Base-by-base conservation (phyloP, 2,888 invertebrate genomes). In the Autographa gamma region DNA sequence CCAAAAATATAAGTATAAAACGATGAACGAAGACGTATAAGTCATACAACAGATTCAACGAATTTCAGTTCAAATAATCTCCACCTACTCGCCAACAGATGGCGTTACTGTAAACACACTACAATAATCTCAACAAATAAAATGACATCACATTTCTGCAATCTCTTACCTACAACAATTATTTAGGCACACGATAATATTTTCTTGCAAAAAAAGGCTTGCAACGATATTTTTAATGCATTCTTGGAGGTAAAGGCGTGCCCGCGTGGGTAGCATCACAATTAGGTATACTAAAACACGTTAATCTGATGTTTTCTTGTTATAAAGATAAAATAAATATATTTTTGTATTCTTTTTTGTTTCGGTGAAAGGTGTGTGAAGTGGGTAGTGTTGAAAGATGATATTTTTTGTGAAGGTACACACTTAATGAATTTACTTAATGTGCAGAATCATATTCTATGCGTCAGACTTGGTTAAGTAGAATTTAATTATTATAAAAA, bases 161-260 rank as follows among this genome's bases (percentile, higher is more conserved):
- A 84, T 84, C 81, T 80, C 77, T 76, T 80, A 79, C 85, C 83
- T 86, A 87, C 86, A 84, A 84, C 89, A 88, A 91, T 90, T 88
- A 90, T 89, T 90, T 88, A 89, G 86, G 84, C 78, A 77, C 85
- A 87, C 85, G 79, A 85, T 89, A 90, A 89, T 90, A 90, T 90
- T 90, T 89, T 88, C 86, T 89, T 90, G 90, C 89, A 88, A 92
- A 92, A 91, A 90, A 91, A 90, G 87, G 86, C 85, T 81, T 89
- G 88, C 85, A 86, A 87, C 87, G 85, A 90, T 90, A 92, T 91
- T 91, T 91, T 92, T 91, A 90, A 91, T 90, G 91, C 91, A 91
- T 92, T 92, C 91, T 90, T 84, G 87, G 88, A 92, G 89, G 86
- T 84, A 82, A 82, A 89, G 88, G 87, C 87, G 85, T 75, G 84